A percentile compares a stretch with the other conserved stretches of the same genome.
Evolutionary conservation across 1,140 invertebrate species (phyloP).

Genomic region (Drosophila nigromelanica): DNA sequence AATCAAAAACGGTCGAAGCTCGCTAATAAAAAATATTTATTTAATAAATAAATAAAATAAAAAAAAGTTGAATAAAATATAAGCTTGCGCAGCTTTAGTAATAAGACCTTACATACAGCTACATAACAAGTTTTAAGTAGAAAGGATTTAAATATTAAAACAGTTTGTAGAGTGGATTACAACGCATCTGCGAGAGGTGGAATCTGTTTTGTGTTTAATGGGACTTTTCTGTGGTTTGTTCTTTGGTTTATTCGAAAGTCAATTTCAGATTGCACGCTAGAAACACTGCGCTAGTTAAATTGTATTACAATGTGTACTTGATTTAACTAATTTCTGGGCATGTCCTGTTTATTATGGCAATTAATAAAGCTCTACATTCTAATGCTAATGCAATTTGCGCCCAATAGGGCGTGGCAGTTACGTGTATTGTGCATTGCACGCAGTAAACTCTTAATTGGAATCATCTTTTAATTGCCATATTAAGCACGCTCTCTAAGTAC

Average conservation of each 20-base stretch:
- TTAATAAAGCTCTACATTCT: conserved; percentile 44
- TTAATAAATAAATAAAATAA: too few relatives aligned
- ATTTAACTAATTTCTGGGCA: conserved; percentile 41
- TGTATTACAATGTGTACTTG: conserved; percentile 38
- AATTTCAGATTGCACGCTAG: neutral
- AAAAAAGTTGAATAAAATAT: too few relatives aligned
- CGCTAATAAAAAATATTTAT: too few relatives aligned
- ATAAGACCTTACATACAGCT: too few relatives aligned
- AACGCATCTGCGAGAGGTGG: neutral
- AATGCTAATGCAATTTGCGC: conserved; percentile 55
- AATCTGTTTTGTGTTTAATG: neutral
- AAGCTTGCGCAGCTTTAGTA: too few relatives aligned
- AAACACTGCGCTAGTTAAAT: conserved; percentile 1
- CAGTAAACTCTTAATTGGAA: conserved; percentile 70
- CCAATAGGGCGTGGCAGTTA: conserved; percentile 23
- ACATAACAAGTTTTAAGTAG: too few relatives aligned
- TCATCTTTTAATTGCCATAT: conserved; percentile 77
- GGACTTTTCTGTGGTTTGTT: neutral
- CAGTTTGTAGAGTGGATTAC: neutral
- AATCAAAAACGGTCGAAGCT: too few relatives aligned
- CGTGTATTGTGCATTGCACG: conserved; percentile 53
- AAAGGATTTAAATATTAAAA: too few relatives aligned
- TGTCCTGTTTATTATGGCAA: conserved; percentile 61
- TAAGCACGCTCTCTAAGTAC: conserved; percentile 64
- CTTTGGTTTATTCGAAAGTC: neutral